A percentile compares a stretch with the other conserved stretches of the same genome.
Evolutionary conservation across 2,113 vertebrate genomes (phyloP).

Genomic region (Gavia stellata): DNA sequence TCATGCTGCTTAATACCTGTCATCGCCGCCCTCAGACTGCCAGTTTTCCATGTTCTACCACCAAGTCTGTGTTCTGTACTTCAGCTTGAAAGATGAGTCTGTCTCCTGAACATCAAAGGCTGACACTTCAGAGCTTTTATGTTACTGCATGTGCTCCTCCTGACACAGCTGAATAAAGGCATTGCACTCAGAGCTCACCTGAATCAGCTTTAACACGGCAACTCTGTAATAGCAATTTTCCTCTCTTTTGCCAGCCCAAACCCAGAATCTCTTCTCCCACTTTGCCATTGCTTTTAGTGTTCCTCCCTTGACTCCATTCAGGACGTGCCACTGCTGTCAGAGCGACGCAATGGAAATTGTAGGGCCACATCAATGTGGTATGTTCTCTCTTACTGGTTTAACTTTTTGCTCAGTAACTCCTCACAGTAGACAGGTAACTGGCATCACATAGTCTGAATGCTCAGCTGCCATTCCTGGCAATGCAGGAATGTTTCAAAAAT

Average conservation of each 20-base stretch:
- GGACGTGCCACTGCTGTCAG: not conserved
- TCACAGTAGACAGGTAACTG: not conserved
- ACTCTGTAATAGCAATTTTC: not conserved
- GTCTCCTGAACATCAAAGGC: constrained; percentile 15
- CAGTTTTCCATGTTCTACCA: not conserved
- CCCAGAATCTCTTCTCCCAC: not conserved
- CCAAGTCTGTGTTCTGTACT: not conserved
- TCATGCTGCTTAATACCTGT: not conserved
- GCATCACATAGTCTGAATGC: not conserved
- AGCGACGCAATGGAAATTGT: not conserved
- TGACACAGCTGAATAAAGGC: not conserved
- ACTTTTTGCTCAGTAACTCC: not conserved
- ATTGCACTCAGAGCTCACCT: not conserved
- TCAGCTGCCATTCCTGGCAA: not conserved
- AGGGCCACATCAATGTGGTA: not conserved
- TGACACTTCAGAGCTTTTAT: constrained; percentile 6
- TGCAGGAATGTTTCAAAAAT: not conserved
- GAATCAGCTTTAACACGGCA: not conserved
- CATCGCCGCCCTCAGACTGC: not conserved
- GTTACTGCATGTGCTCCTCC: not conserved
- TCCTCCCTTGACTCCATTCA: not conserved
- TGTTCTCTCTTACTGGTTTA: not conserved
- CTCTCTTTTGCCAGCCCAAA: not conserved
- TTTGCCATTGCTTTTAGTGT: not conserved
- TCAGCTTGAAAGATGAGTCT: not conserved